These are phyloP conservation scores for Amphipyra berbera DNA, from an alignment of 2,888 invertebrate species.

Conservation along the genomic window DNA sequence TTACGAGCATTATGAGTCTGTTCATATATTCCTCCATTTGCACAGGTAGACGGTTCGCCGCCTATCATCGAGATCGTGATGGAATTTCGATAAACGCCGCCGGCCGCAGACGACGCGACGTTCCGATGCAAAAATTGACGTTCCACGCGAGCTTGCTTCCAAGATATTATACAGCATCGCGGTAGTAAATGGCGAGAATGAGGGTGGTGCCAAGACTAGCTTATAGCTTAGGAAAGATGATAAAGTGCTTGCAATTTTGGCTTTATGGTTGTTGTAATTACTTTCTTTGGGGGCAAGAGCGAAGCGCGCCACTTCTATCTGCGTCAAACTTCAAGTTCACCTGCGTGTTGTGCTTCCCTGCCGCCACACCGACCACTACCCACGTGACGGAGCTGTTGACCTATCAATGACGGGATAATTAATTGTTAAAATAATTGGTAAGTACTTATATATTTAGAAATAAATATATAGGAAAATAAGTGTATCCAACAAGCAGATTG, in stretches of 20 bases:
- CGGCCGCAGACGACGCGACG: conserved; percentile 42
- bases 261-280: too few species aligned
- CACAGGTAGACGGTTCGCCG: conserved; percentile 48
- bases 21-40: conserved; percentile 45
- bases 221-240: not conserved
- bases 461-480: too few species aligned
- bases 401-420: too few species aligned
- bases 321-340: too few species aligned
- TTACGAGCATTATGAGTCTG: conserved; percentile 21
- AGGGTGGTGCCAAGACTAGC: conserved; percentile 19
- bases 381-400: too few species aligned
- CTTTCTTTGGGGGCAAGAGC: too few species aligned
- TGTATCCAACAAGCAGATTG: too few species aligned
- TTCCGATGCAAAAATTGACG: conserved; percentile 70
- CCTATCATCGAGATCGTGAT: conserved; percentile 41
- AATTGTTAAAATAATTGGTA: too few species aligned
- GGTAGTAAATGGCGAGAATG: conserved; percentile 26
- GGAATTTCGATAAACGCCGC: conserved; percentile 67
- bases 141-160: conserved; percentile 48
- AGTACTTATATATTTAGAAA: too few species aligned
- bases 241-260: not conserved
- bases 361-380: too few species aligned
- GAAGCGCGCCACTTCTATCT: too few species aligned
- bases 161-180: conserved; percentile 43
- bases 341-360: too few species aligned